Evolutionary conservation across 1,140 invertebrate species (phyloP), one percentile per base, ranked within the genome.

Genomic region (Helicoverpa armigera): DNA sequence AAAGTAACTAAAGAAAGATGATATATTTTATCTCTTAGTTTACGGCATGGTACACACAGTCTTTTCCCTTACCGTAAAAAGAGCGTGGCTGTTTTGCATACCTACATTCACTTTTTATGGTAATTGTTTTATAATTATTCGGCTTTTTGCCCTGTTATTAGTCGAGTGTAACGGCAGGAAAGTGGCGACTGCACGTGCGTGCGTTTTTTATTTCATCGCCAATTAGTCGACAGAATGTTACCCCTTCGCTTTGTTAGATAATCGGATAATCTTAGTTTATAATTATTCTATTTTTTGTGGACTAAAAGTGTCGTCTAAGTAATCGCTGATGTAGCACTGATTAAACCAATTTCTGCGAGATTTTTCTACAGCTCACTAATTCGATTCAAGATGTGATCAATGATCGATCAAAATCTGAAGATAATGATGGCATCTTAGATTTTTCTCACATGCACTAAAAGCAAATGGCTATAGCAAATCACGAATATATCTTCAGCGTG

Each of bases 81-180:
- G 23, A 31, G 29, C 61, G 61, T 69, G 48, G 23, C 9, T 23
- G 43, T 51, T 51, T 69, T 23, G 48, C 16, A 69, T 54, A n/a
- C n/a, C n/a, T n/a, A 10, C 51, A 23, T 61, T 18, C 65, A 69
- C 31, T 65, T 65, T 65, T 69, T 51, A 23, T 23, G 5, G 2
- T 69, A 69, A 23, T 70, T 53, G 14, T 13, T 50, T 51, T 23
- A n/a, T 69, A 50, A 11, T 51, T 58, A 58, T 74, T 74, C 56
- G 61, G 14, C 12, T 63, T 61, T 76, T 75, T 76, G 23, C 58
- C 29, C 61, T 16, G 48, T 77, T 16, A 65, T 77, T 53, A 77
- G 13, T 77, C 60, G 48, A 65, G 23, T 77, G 60, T 65, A 48
- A 65, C 74, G 56, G 56, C 65, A 67, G 23, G 74, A 77, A 77